phyloP scores from a whole-genome alignment of 1,140 invertebrate species.

The Phocides pigmalion region DNA sequence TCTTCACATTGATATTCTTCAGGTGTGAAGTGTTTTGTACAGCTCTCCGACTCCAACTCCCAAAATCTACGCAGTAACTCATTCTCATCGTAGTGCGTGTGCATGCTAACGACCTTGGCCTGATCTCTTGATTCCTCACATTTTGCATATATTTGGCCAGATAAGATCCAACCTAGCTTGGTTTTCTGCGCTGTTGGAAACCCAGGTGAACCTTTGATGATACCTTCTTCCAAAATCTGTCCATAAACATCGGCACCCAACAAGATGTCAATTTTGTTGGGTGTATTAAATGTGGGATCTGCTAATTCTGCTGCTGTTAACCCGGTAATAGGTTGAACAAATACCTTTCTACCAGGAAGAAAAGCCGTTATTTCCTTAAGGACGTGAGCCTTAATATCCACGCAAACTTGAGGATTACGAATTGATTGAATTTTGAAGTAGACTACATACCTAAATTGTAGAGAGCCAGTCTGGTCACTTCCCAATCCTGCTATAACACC shows the following conservation, averaged over 20 bases:
- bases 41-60: conserved; percentile 29
- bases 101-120: neutral
- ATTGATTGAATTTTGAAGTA: conserved; percentile 5
- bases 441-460: neutral
- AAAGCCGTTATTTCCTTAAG: conserved; percentile 34
- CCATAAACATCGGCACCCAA: conserved; percentile 38
- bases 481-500: neutral
- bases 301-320: conserved; percentile 24
- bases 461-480: conserved; percentile 15
- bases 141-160: conserved; percentile 10
- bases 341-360: conserved; percentile 25
- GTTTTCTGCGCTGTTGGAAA: conserved; percentile 26
- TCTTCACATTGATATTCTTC: conserved; percentile 30
- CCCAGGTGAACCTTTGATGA: conserved; percentile 26
- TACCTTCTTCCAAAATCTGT: conserved; percentile 30
- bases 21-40: conserved; percentile 4
- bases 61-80: conserved; percentile 26
- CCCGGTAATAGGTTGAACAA: conserved; percentile 3
- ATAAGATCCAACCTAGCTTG: conserved; percentile 32
- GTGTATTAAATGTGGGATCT: conserved; percentile 25
- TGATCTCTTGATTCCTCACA: neutral
- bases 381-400: conserved; percentile 37
- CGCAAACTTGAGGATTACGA: conserved; percentile 2
- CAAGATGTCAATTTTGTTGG: conserved; percentile 38
- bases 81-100: conserved; percentile 6